These are phyloP conservation scores for Mobula hypostoma DNA, from an alignment of 2,113 vertebrate genomes.

Conservation along the genomic window DNA sequence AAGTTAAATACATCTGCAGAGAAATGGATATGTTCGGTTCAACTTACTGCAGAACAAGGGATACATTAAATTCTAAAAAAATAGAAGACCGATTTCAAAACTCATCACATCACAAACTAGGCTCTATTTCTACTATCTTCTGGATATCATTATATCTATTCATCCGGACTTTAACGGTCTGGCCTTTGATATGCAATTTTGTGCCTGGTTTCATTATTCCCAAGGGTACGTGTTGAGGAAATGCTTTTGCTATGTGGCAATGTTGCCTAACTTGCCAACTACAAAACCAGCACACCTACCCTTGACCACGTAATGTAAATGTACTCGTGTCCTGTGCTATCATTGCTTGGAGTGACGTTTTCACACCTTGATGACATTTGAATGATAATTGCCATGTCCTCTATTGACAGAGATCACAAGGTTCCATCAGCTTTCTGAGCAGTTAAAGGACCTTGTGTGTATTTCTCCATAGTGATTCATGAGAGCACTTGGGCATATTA, in stretches of 20 bases:
- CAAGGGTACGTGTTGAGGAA: background rate
- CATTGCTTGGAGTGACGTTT: background rate
- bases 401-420: background rate
- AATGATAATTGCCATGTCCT: background rate
- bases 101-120: background rate
- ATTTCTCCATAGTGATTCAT: background rate
- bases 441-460: no score
- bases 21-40: background rate
- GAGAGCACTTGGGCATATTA: background rate
- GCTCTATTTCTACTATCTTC: background rate
- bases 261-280: background rate
- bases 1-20: conserved; percentile 5
- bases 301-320: background rate
- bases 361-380: no score
- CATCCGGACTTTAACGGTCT: background rate
- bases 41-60: background rate
- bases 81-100: background rate
- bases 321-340: background rate
- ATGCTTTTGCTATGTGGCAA: background rate
- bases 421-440: background rate
- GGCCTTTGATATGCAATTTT: background rate
- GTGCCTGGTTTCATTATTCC: background rate
- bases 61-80: background rate
- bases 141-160: background rate
- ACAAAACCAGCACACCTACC: background rate